Base-by-base conservation (phyloP, 2,888 invertebrate species). In the Leptura quadrifasciata region DNA sequence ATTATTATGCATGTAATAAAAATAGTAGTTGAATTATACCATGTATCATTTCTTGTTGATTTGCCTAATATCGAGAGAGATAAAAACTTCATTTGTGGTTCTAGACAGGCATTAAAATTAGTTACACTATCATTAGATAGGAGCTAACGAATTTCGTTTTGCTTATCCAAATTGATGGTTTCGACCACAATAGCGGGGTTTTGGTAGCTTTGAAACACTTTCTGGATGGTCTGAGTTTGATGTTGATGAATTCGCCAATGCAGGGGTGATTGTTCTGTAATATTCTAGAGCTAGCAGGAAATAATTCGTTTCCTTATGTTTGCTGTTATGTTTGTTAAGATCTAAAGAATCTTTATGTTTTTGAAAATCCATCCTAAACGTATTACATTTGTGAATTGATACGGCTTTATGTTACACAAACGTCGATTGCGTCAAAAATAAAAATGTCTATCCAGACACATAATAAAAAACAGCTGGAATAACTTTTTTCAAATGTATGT, bases 241-340 rank as follows among this genome's bases (percentile, higher is more conserved):
- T 35, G 18, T 64, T 47, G 15, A 15, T 47, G 12, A 1, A 9
- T 12, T 47, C 31, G 21, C 12, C 17, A 35, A 15, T 63, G 27
- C 12, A 63, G 18, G 35, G 39, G 20, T 5, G 21, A 63, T 39
- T 63, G 39, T 39, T 63, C 21, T 15, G 15, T n/a, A 52, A 54
- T 24, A 47, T 12, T 6, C 9, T 24, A 2, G 52, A n/a, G 57
- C 10, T 20, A 57, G 21, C 57, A 57, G 15, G 54, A 65, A 24
- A 21, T 65, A 24, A 65, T 65, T 65, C 17, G n/a, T 65, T 65
- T 54, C 27, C 54, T 6, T 27, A 65, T 35, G 65, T 54, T 27
- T 65, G 52, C 57, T n/a, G 47, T 15, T 47, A n/a, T 47, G 24
- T 21, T 47, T 65, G 47, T 21, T 15, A 47, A 35, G 9, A 54